These are phyloP conservation scores for Ectropis grisescens DNA, from an alignment of 1,140 invertebrate species.

Conservation along the genomic window DNA sequence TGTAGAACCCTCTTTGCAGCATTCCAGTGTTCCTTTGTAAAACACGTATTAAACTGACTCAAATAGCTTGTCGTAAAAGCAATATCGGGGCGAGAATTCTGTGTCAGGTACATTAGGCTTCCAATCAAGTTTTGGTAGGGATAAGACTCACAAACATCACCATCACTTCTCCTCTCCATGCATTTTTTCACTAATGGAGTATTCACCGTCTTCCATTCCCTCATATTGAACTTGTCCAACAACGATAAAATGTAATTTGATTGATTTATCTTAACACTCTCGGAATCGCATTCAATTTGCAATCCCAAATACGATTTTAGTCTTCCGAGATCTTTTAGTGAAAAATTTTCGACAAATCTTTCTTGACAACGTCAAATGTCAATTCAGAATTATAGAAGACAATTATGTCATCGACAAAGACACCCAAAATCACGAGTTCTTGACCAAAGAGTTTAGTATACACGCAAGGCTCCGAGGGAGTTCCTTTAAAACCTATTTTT, in stretches of 20 bases:
- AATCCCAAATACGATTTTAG: too few species aligned
- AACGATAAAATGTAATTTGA: not conserved
- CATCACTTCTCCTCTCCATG: too few species aligned
- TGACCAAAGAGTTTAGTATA: not conserved
- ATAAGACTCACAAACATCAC: too few species aligned
- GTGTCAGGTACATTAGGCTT: too few species aligned
- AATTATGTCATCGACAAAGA: not conserved
- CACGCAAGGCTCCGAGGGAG: not conserved
- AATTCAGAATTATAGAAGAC: not conserved
- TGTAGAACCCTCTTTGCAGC: slow-evolving; percentile 14
- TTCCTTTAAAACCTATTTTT: not conserved
- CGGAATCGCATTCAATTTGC: too few species aligned
- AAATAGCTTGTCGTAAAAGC: too few species aligned
- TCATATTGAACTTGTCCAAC: not conserved
- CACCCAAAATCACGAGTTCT: not conserved
- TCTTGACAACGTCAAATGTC: not conserved
- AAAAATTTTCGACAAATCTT: too few species aligned
- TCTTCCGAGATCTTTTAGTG: too few species aligned
- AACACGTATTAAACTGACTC: slow-evolving; percentile 19
- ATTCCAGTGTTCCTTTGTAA: slow-evolving; percentile 12
- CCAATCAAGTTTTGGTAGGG: too few species aligned
- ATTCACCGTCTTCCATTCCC: not conserved
- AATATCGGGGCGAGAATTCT: too few species aligned
- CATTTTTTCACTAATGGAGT: not conserved
- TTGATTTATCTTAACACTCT: too few species aligned